Conservation (phyloP, 2,888 invertebrate species). For the Ferrisia virgata region DNA sequence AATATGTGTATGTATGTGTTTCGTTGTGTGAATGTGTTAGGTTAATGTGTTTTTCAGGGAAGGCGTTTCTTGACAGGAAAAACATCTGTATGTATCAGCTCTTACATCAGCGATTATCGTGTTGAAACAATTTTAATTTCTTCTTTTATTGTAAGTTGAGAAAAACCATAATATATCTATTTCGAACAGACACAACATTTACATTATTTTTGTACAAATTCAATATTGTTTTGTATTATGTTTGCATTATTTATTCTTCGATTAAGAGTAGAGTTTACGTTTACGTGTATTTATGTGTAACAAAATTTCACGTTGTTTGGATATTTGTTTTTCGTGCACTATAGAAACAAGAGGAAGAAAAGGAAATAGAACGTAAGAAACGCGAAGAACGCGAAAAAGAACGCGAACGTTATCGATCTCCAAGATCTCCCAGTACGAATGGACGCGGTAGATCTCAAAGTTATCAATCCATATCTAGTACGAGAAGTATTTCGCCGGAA, state of each 20-base stretch:
- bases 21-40: not conserved
- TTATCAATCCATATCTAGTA: conserved; percentile 46
- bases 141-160: conserved; percentile 26
- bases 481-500: conserved; percentile 46
- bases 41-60: conserved; percentile 22
- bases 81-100: not conserved
- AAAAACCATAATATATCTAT: not conserved
- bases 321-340: conserved; percentile 55
- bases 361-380: conserved; percentile 60
- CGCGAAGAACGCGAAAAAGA: conserved; percentile 50
- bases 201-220: not conserved
- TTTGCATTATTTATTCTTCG: not conserved
- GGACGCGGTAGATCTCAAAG: conserved; percentile 46
- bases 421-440: conserved; percentile 47
- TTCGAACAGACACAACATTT: not conserved
- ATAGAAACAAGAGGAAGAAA: conserved; percentile 74
- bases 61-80: not conserved
- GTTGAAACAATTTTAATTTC: not conserved
- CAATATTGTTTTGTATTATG: not conserved
- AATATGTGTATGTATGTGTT: too few relatives aligned
- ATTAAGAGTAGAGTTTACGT: not conserved
- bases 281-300: not conserved
- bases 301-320: conserved; percentile 36
- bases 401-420: conserved; percentile 49
- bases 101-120: not conserved